Percentiles rank a stretch among this genome's conserved stretches.
Conservation (phyloP, 2,888 invertebrate species). For the Phrixothrix hirtus region DNA sequence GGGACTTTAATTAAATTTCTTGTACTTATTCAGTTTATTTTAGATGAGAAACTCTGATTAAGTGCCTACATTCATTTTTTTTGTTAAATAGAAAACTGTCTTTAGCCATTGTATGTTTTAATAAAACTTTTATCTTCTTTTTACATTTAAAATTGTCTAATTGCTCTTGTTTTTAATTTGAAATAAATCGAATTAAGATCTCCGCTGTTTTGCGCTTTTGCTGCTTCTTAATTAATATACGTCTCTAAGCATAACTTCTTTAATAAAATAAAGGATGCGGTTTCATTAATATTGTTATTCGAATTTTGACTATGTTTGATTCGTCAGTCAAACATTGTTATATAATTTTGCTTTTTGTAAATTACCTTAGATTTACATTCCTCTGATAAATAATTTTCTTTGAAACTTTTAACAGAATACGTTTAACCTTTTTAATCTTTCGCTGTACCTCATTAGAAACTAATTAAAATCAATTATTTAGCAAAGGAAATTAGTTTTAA, state of each 20-base stretch:
- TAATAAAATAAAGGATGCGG: constrained; percentile 3
- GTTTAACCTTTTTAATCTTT: no score
- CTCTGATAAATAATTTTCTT: neutral
- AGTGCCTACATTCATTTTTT: constrained; percentile 18
- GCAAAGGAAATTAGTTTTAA: constrained; percentile 16
- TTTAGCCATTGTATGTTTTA: constrained; percentile 17
- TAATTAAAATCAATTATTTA: constrained; percentile 12
- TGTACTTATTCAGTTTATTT: constrained; percentile 31
- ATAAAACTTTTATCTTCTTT: constrained; percentile 18
- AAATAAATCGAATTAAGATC: constrained; percentile 15
- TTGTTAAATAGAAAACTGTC: constrained; percentile 21
- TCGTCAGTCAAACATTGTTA: neutral
- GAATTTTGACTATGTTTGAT: neutral
- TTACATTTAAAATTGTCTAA: constrained; percentile 17
- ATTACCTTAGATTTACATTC: neutral
- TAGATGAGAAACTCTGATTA: constrained; percentile 29
- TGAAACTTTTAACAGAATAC: neutral
- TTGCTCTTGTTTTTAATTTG: constrained; percentile 17
- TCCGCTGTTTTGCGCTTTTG: constrained; percentile 14
- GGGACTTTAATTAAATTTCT: constrained; percentile 47
- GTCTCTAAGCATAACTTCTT: constrained; percentile 6
- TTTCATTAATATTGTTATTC: neutral
- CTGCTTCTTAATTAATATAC: constrained; percentile 17
- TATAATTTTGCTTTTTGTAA: neutral
- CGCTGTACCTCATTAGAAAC: no score